phyloP scores from a whole-genome alignment of 2,113 vertebrate species.

The Chaetura pelagica region DNA sequence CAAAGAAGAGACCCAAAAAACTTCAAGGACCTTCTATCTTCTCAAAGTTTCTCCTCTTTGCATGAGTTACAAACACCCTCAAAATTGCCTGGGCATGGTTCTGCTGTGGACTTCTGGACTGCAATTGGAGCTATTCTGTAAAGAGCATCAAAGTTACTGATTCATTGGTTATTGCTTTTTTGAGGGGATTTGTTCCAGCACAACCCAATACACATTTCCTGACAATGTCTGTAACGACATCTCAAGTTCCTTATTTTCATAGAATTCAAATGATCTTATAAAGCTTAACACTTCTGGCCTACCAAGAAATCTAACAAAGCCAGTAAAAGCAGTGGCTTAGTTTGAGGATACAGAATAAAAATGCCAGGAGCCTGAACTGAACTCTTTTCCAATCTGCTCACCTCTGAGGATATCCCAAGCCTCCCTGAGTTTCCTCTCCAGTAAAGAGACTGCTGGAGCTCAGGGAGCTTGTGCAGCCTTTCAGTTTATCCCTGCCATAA shows the following conservation, averaged over 20 bases:
- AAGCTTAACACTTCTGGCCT: not conserved
- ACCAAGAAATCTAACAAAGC: not conserved
- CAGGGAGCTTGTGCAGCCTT: not conserved
- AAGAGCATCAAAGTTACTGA: not conserved
- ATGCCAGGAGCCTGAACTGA: not conserved
- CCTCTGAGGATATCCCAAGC: not conserved
- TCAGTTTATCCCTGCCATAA: not conserved
- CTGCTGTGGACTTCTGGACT: not conserved
- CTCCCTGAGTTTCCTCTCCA: not conserved
- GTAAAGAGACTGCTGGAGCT: not conserved
- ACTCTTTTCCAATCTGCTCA: not conserved
- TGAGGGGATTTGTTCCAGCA: not conserved
- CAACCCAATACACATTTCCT: not conserved
- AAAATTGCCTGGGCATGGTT: not conserved
- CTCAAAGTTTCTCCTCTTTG: not conserved
- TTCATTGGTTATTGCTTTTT: not conserved
- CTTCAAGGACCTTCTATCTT: not conserved
- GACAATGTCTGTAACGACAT: not conserved
- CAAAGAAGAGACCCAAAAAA: not conserved
- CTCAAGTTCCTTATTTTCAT: not conserved
- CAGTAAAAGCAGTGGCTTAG: not conserved
- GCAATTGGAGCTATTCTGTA: not conserved
- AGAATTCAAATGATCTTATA: not conserved
- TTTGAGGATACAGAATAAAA: not conserved
- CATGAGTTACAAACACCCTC: not conserved